Conservation (phyloP, 2,888 invertebrate genomes). For the Zeuzera pyrina region DNA sequence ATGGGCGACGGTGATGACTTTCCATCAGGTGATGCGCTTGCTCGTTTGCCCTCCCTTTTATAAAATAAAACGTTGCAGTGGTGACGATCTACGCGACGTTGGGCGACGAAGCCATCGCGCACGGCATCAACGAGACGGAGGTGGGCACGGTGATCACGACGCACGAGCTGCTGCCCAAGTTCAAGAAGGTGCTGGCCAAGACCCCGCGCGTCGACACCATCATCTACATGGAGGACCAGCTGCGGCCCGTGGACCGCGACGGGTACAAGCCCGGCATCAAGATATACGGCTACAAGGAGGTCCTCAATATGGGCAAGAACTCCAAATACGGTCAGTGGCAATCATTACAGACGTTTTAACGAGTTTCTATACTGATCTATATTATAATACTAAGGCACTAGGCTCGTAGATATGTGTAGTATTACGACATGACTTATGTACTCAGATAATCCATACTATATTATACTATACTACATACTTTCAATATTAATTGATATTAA, state of each 20-base stretch:
- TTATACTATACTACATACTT: no score
- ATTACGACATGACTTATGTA: no score
- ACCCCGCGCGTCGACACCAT: constrained; percentile 85
- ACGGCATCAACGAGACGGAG: constrained; percentile 97
- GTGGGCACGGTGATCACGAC: constrained; percentile 94
- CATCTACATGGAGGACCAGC: constrained; percentile 91
- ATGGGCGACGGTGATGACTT: no score
- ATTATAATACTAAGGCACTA: no score
- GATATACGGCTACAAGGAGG: constrained; percentile 82
- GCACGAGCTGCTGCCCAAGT: constrained; percentile 92
- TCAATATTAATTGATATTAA: no score
- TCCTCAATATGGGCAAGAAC: constrained; percentile 40
- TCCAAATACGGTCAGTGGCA: constrained; percentile 52
- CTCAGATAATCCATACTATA: no score
- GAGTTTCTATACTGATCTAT: no score
- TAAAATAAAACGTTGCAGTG: constrained; percentile 63
- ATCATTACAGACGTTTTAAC: no score
- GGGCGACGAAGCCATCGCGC: constrained; percentile 96
- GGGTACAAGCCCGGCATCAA: constrained; percentile 83
- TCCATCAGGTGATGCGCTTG: not conserved
- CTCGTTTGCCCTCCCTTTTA: not conserved
- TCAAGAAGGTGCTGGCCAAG: constrained; percentile 81
- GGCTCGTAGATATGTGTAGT: no score
- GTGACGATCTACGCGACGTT: constrained; percentile 98
- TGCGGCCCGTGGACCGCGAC: constrained; percentile 77